phyloP scores from a whole-genome alignment of 2,797 vertebrate genomes.

The Morus bassanus region DNA sequence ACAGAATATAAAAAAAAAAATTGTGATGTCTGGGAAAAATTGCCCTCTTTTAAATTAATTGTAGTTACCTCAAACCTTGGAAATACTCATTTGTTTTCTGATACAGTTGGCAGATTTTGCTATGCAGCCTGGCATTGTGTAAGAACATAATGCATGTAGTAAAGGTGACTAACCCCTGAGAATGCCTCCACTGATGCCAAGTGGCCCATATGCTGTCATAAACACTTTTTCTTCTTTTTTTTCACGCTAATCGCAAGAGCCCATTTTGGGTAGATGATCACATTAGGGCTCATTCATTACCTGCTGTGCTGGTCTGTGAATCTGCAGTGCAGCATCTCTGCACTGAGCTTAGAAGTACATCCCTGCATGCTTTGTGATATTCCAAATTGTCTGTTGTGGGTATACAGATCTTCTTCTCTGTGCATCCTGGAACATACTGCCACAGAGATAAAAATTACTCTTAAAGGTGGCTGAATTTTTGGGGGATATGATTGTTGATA shows the following conservation, averaged over 20 bases:
- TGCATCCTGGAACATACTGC: neutral
- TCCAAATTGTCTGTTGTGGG: neutral
- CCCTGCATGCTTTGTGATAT: neutral
- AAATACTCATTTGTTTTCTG: conserved; percentile 28
- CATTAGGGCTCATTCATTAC: conserved; percentile 9
- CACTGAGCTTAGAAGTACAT: neutral
- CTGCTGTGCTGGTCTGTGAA: conserved; percentile 15
- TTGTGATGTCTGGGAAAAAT: neutral
- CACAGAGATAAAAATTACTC: neutral
- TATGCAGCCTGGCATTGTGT: neutral
- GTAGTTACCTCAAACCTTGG: conserved; percentile 1
- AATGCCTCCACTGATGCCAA: neutral
- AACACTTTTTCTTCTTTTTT: neutral
- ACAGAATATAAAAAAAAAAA: neutral
- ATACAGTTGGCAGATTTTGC: neutral
- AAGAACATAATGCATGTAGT: neutral
- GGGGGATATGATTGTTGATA: neutral
- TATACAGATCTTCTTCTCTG: neutral
- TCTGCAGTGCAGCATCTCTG: conserved; percentile 37
- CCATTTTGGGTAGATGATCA: neutral
- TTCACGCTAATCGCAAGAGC: neutral
- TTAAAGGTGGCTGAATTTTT: neutral
- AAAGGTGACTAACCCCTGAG: conserved; percentile 6
- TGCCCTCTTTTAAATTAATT: conserved; percentile 25
- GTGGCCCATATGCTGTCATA: neutral